phyloP scores from a whole-genome alignment of 1,140 invertebrate species.

The Zaprionus ghesquierei region DNA sequence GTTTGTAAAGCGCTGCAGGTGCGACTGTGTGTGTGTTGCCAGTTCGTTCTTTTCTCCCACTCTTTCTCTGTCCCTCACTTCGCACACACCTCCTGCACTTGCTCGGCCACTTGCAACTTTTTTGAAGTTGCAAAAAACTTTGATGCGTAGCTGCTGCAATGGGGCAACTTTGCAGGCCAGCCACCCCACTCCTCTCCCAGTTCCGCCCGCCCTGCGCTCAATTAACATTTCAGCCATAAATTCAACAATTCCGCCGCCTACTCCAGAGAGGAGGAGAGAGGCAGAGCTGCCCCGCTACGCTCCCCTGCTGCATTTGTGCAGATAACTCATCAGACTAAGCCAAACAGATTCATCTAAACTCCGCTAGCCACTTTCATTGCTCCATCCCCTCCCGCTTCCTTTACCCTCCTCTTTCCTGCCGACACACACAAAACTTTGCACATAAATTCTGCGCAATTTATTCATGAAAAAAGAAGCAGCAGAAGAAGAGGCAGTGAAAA shows the following conservation, averaged over 20 bases:
- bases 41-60: not conserved
- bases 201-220: constrained; percentile 50
- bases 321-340: constrained; percentile 80
- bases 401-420: not conserved
- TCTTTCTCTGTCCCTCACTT: not conserved
- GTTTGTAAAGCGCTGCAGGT: not conserved
- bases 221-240: constrained; percentile 77
- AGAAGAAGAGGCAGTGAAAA: not conserved
- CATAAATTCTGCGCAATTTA: constrained; percentile 81
- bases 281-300: not conserved
- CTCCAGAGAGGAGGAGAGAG: not conserved
- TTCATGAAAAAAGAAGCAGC: constrained; percentile 63
- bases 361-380: constrained; percentile 77
- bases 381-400: not conserved
- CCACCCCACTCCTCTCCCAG: too few species aligned
- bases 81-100: not conserved
- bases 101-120: not conserved
- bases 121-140: constrained; percentile 29
- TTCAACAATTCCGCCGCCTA: constrained; percentile 47
- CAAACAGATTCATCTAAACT: constrained; percentile 80
- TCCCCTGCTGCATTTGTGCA: constrained; percentile 62
- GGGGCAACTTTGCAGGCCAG: constrained; percentile 33
- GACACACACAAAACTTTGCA: constrained; percentile 63
- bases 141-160: constrained; percentile 24
- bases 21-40: not conserved